A percentile compares a stretch with the other conserved stretches of the same genome.
Conservation (phyloP, 2,113 vertebrate genomes). For the Ceratotherium simum region DNA sequence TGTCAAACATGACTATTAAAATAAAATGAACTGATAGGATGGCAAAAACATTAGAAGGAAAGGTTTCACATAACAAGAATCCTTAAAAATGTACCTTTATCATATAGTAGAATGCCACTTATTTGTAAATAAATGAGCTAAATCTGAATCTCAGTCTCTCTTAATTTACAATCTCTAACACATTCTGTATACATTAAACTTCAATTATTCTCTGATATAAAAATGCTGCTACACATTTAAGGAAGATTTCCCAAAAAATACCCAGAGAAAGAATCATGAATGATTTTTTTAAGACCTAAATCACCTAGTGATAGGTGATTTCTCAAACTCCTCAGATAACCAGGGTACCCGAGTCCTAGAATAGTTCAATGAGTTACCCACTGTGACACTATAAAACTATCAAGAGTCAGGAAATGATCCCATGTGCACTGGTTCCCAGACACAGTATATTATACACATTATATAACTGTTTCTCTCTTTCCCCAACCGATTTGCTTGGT, state of each 20-base stretch:
- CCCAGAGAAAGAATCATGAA: not conserved
- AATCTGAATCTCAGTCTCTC: not conserved
- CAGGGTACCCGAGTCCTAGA: not conserved
- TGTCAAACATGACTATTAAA: not conserved
- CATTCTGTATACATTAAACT: not conserved
- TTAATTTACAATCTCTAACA: slow-evolving; percentile 34
- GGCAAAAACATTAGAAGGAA: slow-evolving; percentile 54
- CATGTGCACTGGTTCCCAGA: slow-evolving; percentile 28
- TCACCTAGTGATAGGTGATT: not conserved
- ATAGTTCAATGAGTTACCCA: not conserved
- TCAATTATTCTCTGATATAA: slow-evolving; percentile 27
- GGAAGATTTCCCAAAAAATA: not conserved
- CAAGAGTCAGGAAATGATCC: slow-evolving; percentile 38
- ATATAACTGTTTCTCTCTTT: slow-evolving; percentile 74
- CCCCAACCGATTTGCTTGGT: slow-evolving; percentile 69
- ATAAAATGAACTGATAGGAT: slow-evolving; percentile 45
- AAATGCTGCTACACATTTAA: slow-evolving; percentile 49
- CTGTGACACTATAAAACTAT: not conserved
- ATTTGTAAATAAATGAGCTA: slow-evolving; percentile 24
- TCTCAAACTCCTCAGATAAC: slow-evolving; percentile 31
- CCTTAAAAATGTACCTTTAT: not conserved
- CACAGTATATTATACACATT: slow-evolving; percentile 63
- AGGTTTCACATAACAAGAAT: slow-evolving; percentile 39
- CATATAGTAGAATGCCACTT: not conserved
- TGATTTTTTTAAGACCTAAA: slow-evolving; percentile 39